Evolutionary conservation across 2,888 invertebrate genomes (phyloP).

Genomic region (Sminthurinus aureus): DNA sequence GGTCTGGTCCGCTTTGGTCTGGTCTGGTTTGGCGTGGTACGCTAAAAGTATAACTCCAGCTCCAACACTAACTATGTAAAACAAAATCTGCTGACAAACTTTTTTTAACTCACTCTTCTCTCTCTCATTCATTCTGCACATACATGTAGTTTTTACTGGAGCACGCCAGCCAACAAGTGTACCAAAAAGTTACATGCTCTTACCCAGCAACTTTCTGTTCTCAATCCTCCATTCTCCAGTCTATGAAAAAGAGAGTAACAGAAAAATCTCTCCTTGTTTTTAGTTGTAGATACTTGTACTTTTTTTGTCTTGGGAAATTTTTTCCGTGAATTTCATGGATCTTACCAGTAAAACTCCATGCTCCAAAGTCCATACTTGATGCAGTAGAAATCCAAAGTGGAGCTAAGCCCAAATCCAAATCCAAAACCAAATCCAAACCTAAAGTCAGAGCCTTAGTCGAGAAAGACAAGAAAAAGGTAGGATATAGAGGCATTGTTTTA

Average conservation of each 20-base stretch:
- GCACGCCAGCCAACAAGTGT: slow-evolving; percentile 25
- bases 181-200: background rate
- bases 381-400: too few relatives aligned
- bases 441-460: background rate
- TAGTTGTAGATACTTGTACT: background rate
- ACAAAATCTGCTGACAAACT: slow-evolving; percentile 27
- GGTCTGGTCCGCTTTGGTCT: background rate
- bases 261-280: slow-evolving; percentile 4
- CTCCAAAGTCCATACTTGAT: too few relatives aligned
- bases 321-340: background rate
- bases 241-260: background rate
- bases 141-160: too few relatives aligned
- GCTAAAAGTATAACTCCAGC: background rate
- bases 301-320: background rate
- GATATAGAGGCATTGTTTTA: background rate
- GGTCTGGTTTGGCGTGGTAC: background rate
- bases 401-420: too few relatives aligned
- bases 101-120: slow-evolving; percentile 12
- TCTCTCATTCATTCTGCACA: too few relatives aligned
- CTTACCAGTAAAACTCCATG: too few relatives aligned
- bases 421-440: too few relatives aligned
- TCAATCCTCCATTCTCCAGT: background rate
- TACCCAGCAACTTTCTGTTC: too few relatives aligned
- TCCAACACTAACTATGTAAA: background rate
- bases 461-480: background rate